These are phyloP conservation scores for Anolis apletophallus DNA, from an alignment of 2,797 vertebrate genomes.

Conservation along the genomic window DNA sequence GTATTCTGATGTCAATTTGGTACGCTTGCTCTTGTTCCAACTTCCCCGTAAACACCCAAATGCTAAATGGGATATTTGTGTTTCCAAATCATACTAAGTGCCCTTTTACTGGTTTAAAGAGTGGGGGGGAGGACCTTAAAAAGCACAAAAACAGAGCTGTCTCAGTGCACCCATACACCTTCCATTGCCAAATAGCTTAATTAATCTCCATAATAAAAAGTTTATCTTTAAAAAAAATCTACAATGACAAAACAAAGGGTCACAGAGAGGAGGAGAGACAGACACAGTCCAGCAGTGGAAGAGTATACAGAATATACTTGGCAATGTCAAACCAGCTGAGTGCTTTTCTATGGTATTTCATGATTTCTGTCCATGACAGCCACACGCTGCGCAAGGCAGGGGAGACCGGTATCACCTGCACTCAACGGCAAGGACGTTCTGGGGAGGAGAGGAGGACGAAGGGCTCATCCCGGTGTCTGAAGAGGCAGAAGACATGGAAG, in stretches of 20 bases:
- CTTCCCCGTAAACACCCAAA: slow-evolving; percentile 77
- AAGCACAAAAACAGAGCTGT: slow-evolving; percentile 75
- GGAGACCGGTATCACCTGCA: slow-evolving; percentile 92
- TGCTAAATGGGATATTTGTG: slow-evolving; percentile 75
- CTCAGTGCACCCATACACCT: slow-evolving; percentile 78
- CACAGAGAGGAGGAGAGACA: slow-evolving; percentile 63
- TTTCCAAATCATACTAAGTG: slow-evolving; percentile 78
- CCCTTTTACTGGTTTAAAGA: slow-evolving; percentile 78
- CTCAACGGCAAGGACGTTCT: slow-evolving; percentile 94
- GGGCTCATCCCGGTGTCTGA: slow-evolving; percentile 97
- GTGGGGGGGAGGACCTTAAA: slow-evolving; percentile 53
- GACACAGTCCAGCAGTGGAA: slow-evolving; percentile 78
- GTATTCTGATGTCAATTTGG: slow-evolving; percentile 67
- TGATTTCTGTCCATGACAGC: slow-evolving; percentile 84
- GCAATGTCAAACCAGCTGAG: slow-evolving; percentile 84
- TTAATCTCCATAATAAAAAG: slow-evolving; percentile 76
- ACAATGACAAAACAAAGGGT: slow-evolving; percentile 58
- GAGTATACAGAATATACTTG: slow-evolving; percentile 78
- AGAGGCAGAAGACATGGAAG: slow-evolving; percentile 95
- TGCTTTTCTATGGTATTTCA: slow-evolving; percentile 81
- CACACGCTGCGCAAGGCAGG: slow-evolving; percentile 79
- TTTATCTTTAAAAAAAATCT: slow-evolving; percentile 57
- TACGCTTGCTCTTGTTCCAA: slow-evolving; percentile 75
- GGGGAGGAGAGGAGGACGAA: slow-evolving; percentile 91
- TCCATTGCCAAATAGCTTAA: slow-evolving; percentile 80